Conservation (phyloP, 2,888 invertebrate species). For the Petrolisthes manimaculis region DNA sequence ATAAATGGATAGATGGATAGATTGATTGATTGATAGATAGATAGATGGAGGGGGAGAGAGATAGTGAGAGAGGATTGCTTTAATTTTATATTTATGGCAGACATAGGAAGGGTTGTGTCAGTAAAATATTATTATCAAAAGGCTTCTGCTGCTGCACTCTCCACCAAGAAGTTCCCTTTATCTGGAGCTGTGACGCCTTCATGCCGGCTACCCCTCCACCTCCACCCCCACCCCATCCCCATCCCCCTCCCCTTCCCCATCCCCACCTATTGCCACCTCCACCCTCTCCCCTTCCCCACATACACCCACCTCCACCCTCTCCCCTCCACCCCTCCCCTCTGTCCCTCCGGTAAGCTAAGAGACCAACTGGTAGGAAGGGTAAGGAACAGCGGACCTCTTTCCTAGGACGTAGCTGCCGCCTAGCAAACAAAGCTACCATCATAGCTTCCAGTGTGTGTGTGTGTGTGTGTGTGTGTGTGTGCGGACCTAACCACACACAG, state of each 20-base stretch:
- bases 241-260: background rate
- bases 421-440: slow-evolving; percentile 45
- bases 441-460: slow-evolving; percentile 38
- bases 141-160: no score
- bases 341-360: background rate
- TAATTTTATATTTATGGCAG: no score
- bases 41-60: slow-evolving; percentile 3
- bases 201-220: background rate
- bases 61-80: slow-evolving; percentile 4
- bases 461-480: no score
- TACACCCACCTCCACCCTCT: background rate
- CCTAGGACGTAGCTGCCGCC: slow-evolving; percentile 32
- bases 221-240: background rate
- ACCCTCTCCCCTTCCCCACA: background rate
- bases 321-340: background rate
- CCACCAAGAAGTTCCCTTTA: background rate
- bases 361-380: background rate
- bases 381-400: background rate
- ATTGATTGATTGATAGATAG: slow-evolving; percentile 4
- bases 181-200: background rate
- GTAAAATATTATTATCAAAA: no score
- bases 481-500: background rate
- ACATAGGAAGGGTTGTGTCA: no score
- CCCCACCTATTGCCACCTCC: background rate
- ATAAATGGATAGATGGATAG: background rate